Percentiles rank a stretch among this genome's conserved stretches.
Evolutionary conservation across 2,797 vertebrate genomes (phyloP).

Genomic region (Mormyrus proboscirostris): DNA sequence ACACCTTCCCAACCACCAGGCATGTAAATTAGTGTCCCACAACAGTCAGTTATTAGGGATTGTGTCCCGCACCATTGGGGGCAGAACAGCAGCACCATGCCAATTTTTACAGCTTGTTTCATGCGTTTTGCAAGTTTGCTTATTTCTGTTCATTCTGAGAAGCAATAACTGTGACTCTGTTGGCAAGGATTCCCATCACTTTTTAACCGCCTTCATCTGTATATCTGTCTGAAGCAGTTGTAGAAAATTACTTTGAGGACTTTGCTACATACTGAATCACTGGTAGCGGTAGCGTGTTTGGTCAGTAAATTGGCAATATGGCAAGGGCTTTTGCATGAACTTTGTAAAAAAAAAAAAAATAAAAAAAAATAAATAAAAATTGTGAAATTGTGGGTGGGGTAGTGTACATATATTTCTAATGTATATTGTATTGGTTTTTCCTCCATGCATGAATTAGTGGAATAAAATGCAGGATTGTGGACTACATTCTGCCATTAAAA

Average conservation of each 20-base stretch:
- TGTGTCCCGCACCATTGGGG: neutral
- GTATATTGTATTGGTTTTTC: conserved; percentile 8
- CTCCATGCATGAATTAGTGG: conserved; percentile 15
- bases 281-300: neutral
- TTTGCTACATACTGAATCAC: neutral
- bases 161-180: neutral
- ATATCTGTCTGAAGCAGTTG: neutral
- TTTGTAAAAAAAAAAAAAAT: neutral
- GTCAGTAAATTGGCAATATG: conserved; percentile 12
- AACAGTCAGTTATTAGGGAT: neutral
- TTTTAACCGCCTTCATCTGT: neutral
- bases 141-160: neutral
- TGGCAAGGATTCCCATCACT: neutral
- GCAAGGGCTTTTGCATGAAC: conserved; percentile 25
- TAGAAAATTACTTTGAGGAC: neutral
- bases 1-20: neutral
- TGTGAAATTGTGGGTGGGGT: neutral
- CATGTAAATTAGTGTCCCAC: neutral
- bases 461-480: conserved; percentile 12
- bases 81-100: neutral
- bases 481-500: neutral
- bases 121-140: neutral
- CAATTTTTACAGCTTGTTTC: neutral
- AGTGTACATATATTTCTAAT: conserved; percentile 14
- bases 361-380: neutral